Percentiles rank a stretch among this genome's conserved stretches.
phyloP scores from a whole-genome alignment of 2,113 vertebrate species.

The Trematomus loennbergii region DNA sequence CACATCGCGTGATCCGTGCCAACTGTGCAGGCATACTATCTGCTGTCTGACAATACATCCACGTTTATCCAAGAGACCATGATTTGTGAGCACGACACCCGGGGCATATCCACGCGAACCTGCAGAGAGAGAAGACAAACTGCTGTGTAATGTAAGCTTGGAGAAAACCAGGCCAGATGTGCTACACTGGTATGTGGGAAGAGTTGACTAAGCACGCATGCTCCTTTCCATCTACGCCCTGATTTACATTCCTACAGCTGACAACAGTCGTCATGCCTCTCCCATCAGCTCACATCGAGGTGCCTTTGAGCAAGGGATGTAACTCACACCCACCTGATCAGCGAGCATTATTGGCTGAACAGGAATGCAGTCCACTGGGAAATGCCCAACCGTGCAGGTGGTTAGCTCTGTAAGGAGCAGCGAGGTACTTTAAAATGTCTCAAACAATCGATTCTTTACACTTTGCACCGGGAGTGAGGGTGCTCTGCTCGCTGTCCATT shows the following conservation, averaged over 20 bases:
- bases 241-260: conserved; percentile 39
- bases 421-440: not conserved
- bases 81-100: conserved; percentile 53
- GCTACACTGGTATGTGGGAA: conserved; percentile 21
- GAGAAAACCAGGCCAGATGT: conserved; percentile 36
- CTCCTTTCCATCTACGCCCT: conserved; percentile 56
- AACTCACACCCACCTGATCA: conserved; percentile 11
- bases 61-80: conserved; percentile 71
- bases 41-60: conserved; percentile 59
- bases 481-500: conserved; percentile 27
- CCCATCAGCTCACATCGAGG: not conserved
- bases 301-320: conserved; percentile 62
- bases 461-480: not conserved
- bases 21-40: conserved; percentile 75
- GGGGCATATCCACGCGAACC: conserved; percentile 67
- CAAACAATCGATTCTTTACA: not conserved
- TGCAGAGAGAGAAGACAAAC: conserved; percentile 53
- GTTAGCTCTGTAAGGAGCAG: not conserved
- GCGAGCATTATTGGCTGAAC: not conserved
- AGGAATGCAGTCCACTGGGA: not conserved
- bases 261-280: not conserved
- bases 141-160: conserved; percentile 22
- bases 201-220: conserved; percentile 51
- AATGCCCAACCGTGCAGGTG: not conserved
- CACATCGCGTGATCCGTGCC: conserved; percentile 76